These are phyloP conservation scores for Julus scanicus DNA, from an alignment of 2,888 invertebrate species.

Conservation along the genomic window DNA sequence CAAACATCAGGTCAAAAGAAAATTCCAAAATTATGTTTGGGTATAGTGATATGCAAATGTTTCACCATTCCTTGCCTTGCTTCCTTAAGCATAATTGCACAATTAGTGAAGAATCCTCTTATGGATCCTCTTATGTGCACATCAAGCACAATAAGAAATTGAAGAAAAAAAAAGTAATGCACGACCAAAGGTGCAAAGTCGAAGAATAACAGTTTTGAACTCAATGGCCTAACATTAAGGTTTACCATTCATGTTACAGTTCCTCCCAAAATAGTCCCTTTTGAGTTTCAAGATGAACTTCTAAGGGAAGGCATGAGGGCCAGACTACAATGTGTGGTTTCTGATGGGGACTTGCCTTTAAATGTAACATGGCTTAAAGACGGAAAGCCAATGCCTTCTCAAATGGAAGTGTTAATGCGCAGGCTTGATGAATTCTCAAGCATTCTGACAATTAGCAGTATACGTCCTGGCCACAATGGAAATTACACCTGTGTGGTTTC, in stretches of 20 bases:
- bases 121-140: no score
- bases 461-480: constrained; percentile 56
- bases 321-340: constrained; percentile 56
- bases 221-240: no score
- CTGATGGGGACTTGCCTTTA: constrained; percentile 64
- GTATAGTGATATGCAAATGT: no score
- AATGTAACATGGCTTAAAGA: constrained; percentile 65
- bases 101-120: no score
- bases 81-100: no score
- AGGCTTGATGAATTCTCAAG: constrained; percentile 58
- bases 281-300: constrained; percentile 56
- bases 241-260: constrained; percentile 54
- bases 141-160: no score
- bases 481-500: constrained; percentile 55
- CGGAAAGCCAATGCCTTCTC: constrained; percentile 62
- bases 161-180: no score
- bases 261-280: constrained; percentile 56
- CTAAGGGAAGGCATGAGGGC: constrained; percentile 56
- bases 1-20: no score
- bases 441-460: constrained; percentile 56
- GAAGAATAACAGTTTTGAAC: no score
- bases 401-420: constrained; percentile 59
- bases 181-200: no score
- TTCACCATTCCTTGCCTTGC: no score
- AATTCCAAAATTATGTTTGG: no score